Evolutionary conservation across 2,888 invertebrate species (phyloP), one percentile per base, ranked within the genome.

Genomic region (Phyllotreta striolata): DNA sequence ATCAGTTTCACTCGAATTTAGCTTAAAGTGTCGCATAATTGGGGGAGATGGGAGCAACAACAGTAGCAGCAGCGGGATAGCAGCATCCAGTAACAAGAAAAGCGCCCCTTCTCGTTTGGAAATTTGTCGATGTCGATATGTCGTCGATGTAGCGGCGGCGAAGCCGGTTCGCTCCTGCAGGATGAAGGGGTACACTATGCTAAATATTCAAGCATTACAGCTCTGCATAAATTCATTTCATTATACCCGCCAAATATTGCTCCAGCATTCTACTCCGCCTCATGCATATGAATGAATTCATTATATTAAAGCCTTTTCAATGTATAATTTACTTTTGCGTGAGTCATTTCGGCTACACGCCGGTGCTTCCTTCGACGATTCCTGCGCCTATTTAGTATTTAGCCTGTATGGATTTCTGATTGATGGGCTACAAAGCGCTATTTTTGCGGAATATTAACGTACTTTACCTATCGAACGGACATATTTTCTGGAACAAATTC

Each of bases 301-400:
- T 86, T 85, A 86, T 85, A 85, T 85, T 85, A 86, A 85, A 85
- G 84, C 85, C 84, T 82, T 85, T 85, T 86, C 85, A 85, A 86
- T 86, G 86, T 86, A 86, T 86, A 86, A 86, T 86, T 86, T 86
- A 85, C 85, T 85, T 85, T 86, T 85, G 85, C 85, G 85, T 85
- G 85, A 86, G 85, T 85, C 85, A 85, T 84, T 85, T 85, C 84
- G 84, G 79, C 79, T 78, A 58, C 49, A 58, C 78, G 76, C 78
- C 77, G 76, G 74, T 24, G 24, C 38, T 62, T 64, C 41, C 55
- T 39, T 24, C 24, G 24, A 24, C 24, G 24, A 4, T 24, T 24
- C 24, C 24, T 62, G 10, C 34, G 55, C 40, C 51, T 56, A 58
- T 63, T 49, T 52, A 14, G 52, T 49, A 51, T 49, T 14, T 47